phyloP scores from a whole-genome alignment of 1,140 invertebrate genomes.

The Heliconius eleuchia region DNA sequence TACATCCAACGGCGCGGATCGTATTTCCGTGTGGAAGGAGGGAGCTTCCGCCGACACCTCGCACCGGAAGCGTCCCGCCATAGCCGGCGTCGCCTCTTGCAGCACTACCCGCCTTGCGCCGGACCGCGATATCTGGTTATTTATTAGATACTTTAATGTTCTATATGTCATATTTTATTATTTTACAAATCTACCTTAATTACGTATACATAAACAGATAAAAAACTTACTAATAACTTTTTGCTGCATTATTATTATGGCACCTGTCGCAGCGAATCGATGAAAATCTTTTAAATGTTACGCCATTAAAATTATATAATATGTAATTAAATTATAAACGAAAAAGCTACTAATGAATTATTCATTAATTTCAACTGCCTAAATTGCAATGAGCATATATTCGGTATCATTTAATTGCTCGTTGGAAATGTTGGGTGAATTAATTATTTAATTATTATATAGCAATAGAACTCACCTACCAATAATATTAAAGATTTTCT shows the following conservation, averaged over 20 bases:
- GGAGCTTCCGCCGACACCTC: constrained; percentile 85
- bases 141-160: constrained; percentile 20
- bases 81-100: constrained; percentile 79
- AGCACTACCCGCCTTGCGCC: constrained; percentile 80
- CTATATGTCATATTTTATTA: background rate
- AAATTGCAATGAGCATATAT: constrained; percentile 16
- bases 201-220: background rate
- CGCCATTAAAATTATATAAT: background rate
- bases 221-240: background rate
- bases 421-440: background rate
- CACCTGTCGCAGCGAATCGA: background rate
- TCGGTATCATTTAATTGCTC: background rate
- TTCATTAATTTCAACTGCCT: constrained; percentile 14
- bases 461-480: background rate
- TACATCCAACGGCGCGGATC: constrained; percentile 81
- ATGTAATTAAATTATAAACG: constrained; percentile 2
- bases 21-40: constrained; percentile 83
- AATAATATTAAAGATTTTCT: background rate
- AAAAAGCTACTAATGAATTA: background rate
- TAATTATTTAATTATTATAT: background rate
- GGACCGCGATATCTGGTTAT: constrained; percentile 77
- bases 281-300: background rate
- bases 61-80: constrained; percentile 83
- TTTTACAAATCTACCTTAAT: background rate
- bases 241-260: background rate